Percentiles rank a stretch among this genome's conserved stretches.
These are phyloP conservation scores for Octopus sinensis DNA, from an alignment of 1,140 invertebrate species.

Conservation along the genomic window DNA sequence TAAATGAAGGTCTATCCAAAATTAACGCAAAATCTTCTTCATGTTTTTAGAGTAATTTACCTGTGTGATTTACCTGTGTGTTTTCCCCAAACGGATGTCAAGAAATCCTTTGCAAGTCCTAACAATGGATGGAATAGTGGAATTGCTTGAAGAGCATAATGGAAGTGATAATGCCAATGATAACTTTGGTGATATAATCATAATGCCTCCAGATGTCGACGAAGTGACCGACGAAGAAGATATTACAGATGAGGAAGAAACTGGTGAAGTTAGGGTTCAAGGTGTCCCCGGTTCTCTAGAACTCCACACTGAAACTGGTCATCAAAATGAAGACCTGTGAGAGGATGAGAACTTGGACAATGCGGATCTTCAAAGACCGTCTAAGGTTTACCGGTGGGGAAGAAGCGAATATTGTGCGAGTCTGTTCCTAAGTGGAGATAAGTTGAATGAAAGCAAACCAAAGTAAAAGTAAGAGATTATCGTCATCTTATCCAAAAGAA, in stretches of 20 bases:
- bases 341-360: not conserved
- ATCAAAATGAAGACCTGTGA: not conserved
- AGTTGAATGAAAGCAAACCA: not conserved
- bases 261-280: not conserved
- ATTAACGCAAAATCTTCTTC: no score
- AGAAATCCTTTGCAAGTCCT: no score
- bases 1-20: no score
- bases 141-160: no score
- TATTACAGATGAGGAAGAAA: not conserved
- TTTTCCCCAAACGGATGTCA: no score
- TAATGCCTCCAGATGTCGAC: no score
- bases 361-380: not conserved
- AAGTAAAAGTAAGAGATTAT: not conserved
- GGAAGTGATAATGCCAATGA: no score
- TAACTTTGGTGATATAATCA: no score
- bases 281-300: not conserved
- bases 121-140: no score
- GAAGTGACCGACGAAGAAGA: no score
- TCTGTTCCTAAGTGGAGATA: not conserved
- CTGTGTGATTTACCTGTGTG: no score
- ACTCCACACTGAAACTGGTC: not conserved
- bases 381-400: not conserved
- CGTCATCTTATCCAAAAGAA: not conserved
- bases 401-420: not conserved
- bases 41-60: no score